Percentiles rank a stretch among this genome's conserved stretches.
These are phyloP conservation scores for Drosophila fungiperda DNA, from an alignment of 2,888 invertebrate species.

Conservation along the genomic window DNA sequence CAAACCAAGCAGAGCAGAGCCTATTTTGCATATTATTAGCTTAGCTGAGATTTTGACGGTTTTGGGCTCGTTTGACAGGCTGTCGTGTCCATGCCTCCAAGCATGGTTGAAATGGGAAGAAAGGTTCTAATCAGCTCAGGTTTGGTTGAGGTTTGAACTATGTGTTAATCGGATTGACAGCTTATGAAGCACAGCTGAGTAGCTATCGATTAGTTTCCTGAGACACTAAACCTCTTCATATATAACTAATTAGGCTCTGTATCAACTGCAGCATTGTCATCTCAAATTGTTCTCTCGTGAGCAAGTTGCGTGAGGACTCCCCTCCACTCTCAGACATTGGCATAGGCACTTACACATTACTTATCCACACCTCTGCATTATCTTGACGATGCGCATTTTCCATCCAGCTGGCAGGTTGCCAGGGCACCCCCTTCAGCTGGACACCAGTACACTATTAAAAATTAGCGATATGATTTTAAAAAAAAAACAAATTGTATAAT, in stretches of 20 bases:
- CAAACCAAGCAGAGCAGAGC: background rate
- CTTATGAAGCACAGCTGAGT: slow-evolving; percentile 13
- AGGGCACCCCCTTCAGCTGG: slow-evolving; percentile 19
- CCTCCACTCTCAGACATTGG: slow-evolving; percentile 18
- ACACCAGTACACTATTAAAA: slow-evolving; percentile 49
- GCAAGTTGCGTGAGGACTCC: background rate
- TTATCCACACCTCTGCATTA: slow-evolving; percentile 54
- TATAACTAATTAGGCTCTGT: slow-evolving; percentile 17
- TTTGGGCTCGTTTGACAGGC: slow-evolving; percentile 61
- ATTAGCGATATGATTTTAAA: background rate
- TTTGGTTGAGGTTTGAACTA: slow-evolving; percentile 14
- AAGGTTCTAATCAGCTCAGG: slow-evolving; percentile 30
- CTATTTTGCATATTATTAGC: slow-evolving; percentile 46
- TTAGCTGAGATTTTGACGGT: slow-evolving; percentile 30
- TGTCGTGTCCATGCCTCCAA: slow-evolving; percentile 46
- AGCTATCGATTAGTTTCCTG: slow-evolving; percentile 1
- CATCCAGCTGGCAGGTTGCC: slow-evolving; percentile 16
- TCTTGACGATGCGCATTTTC: slow-evolving; percentile 13
- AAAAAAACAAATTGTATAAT: background rate
- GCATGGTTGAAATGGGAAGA: slow-evolving; percentile 66
- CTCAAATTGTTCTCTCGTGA: background rate
- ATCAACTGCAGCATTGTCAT: background rate
- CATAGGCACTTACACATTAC: slow-evolving; percentile 34
- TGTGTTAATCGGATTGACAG: slow-evolving; percentile 58
- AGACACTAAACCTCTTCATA: background rate